Evolutionary conservation across 2,888 invertebrate genomes (phyloP).

Genomic region (Lithophane socia): DNA sequence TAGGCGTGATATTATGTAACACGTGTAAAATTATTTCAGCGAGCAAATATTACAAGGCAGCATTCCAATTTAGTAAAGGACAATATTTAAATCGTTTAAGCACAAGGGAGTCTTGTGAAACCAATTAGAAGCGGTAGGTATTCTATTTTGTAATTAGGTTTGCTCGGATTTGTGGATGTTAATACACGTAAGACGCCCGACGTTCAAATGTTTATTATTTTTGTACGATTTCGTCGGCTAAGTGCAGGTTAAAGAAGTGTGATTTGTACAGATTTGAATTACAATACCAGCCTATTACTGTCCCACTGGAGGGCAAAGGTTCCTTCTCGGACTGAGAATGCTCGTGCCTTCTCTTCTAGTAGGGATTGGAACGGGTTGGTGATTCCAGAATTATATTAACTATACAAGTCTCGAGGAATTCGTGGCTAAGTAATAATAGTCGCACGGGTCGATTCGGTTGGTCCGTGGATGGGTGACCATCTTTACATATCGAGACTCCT

Average conservation of each 20-base stretch:
- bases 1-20: not conserved
- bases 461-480: no score
- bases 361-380: no score
- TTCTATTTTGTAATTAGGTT: conserved; percentile 51
- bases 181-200: conserved; percentile 17
- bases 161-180: conserved; percentile 44
- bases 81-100: conserved; percentile 54
- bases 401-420: no score
- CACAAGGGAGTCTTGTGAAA: conserved; percentile 35
- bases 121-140: conserved; percentile 44
- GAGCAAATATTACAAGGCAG: conserved; percentile 26
- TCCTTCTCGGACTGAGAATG: not conserved
- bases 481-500: no score
- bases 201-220: conserved; percentile 28
- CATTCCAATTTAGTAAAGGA: conserved; percentile 35
- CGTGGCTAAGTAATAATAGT: no score
- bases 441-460: no score
- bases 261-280: not conserved
- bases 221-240: not conserved
- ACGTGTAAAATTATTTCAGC: conserved; percentile 19
- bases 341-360: no score
- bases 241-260: not conserved
- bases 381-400: not conserved
- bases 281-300: not conserved
- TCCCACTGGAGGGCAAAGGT: not conserved